Percentiles rank a stretch among this genome's conserved stretches.
These are phyloP conservation scores for Epinotia ramella DNA, from an alignment of 2,888 invertebrate species.

Conservation along the genomic window DNA sequence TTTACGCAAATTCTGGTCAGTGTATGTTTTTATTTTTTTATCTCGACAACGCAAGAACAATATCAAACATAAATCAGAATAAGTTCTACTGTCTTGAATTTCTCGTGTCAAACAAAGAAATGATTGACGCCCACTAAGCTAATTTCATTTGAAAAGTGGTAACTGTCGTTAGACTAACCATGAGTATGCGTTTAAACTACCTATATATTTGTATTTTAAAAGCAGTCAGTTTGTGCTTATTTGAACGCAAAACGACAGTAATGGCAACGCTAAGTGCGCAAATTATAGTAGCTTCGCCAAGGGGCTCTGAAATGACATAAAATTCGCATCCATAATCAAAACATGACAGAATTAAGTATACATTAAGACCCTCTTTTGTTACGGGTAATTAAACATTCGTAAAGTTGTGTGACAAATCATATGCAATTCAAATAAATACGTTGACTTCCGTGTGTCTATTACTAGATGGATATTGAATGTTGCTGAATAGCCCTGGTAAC, in stretches of 20 bases:
- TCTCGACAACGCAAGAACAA: too few species aligned
- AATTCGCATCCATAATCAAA: constrained; percentile 38
- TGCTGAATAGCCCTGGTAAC: too few species aligned
- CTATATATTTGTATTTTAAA: neutral
- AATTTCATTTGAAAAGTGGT: too few species aligned
- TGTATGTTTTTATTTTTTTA: too few species aligned
- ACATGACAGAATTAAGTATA: constrained; percentile 35
- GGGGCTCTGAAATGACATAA: constrained; percentile 19
- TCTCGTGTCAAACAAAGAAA: too few species aligned
- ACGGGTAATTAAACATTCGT: constrained; percentile 34
- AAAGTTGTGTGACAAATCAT: constrained; percentile 3
- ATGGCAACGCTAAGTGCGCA: constrained; percentile 4
- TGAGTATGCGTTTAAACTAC: too few species aligned
- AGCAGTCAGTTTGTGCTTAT: neutral
- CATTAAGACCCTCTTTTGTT: constrained; percentile 19
- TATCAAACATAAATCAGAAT: too few species aligned
- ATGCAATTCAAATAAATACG: constrained; percentile 7
- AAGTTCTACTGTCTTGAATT: too few species aligned
- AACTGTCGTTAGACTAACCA: too few species aligned
- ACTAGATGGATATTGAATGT: neutral
- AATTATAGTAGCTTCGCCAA: constrained; percentile 6
- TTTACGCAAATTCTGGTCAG: too few species aligned
- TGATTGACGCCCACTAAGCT: too few species aligned
- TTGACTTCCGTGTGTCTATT: neutral
- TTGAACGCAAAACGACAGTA: constrained; percentile 2